Percentiles rank a stretch among this genome's conserved stretches.
Conservation (phyloP, 2,888 invertebrate species). For the Nemapogon koenigi region DNA sequence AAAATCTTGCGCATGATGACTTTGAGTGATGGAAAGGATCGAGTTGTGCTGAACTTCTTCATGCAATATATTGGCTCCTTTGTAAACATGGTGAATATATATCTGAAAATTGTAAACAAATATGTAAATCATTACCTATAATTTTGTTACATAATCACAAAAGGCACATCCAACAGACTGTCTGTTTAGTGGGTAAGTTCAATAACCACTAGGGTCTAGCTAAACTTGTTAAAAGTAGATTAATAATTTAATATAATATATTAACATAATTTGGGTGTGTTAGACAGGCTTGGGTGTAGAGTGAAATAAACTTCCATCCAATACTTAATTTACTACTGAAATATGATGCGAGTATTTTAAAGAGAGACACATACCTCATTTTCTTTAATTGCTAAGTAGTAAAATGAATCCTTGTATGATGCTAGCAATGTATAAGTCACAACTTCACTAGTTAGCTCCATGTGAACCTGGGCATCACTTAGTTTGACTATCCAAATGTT, state of each 20-base stretch:
- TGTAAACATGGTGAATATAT: conserved; percentile 15
- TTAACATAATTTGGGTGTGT: too few species aligned
- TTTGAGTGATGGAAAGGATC: conserved; percentile 2
- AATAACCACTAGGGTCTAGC: too few species aligned
- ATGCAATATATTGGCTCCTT: background rate
- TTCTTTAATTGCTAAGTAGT: conserved; percentile 32
- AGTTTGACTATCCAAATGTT: conserved; percentile 40
- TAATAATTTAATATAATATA: too few species aligned
- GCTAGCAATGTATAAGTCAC: conserved; percentile 31
- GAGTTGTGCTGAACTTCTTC: background rate
- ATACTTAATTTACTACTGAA: too few species aligned
- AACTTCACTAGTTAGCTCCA: conserved; percentile 28
- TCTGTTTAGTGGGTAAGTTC: too few species aligned
- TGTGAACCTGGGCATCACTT: conserved; percentile 25
- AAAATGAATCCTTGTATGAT: conserved; percentile 31
- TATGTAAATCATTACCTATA: too few species aligned
- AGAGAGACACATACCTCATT: conserved; percentile 29
- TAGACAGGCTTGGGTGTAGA: too few species aligned
- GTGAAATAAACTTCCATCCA: too few species aligned
- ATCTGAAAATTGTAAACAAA: conserved; percentile 25
- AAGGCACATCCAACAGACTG: too few species aligned
- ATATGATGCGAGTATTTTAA: too few species aligned
- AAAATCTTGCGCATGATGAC: conserved; percentile 21
- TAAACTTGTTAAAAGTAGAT: too few species aligned
- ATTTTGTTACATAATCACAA: too few species aligned